Percentiles rank a stretch among this genome's conserved stretches.
phyloP scores from a whole-genome alignment of 2,113 vertebrate species.

The Rhinichthys klamathensis region DNA sequence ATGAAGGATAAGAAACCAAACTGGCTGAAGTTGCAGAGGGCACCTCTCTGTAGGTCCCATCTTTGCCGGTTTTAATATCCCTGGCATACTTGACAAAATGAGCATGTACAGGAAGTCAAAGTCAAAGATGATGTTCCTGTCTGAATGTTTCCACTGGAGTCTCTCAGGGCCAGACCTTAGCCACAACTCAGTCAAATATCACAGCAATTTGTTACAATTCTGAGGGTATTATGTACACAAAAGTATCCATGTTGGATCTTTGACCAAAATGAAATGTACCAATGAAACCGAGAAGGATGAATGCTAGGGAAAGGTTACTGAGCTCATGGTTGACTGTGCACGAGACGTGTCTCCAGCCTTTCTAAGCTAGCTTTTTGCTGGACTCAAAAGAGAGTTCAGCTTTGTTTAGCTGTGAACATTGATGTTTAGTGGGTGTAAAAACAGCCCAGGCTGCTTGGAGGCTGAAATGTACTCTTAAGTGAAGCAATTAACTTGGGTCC shows the following conservation, averaged over 20 bases:
- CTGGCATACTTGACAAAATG: constrained; percentile 28
- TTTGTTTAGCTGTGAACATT: constrained; percentile 43
- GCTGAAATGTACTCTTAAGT: constrained; percentile 38
- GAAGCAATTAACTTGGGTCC: constrained; percentile 6
- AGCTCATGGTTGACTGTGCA: background rate
- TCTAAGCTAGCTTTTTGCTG: background rate
- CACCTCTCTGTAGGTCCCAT: background rate
- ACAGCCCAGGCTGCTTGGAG: constrained; percentile 19
- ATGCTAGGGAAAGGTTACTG: background rate
- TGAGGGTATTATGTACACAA: background rate
- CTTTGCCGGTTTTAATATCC: background rate
- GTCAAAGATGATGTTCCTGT: constrained; percentile 30
- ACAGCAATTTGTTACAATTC: background rate
- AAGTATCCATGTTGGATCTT: background rate
- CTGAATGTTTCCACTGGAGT: background rate
- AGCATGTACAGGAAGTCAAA: constrained; percentile 25
- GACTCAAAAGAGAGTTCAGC: background rate
- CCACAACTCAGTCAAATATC: background rate
- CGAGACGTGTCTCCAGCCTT: background rate
- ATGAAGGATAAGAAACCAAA: constrained; percentile 2
- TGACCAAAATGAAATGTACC: background rate
- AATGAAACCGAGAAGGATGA: background rate
- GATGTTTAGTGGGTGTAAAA: constrained; percentile 46
- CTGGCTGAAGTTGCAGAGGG: background rate
- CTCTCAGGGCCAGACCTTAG: background rate